Conservation (phyloP, 2,113 vertebrate species). For the Terrapene triunguis region DNA sequence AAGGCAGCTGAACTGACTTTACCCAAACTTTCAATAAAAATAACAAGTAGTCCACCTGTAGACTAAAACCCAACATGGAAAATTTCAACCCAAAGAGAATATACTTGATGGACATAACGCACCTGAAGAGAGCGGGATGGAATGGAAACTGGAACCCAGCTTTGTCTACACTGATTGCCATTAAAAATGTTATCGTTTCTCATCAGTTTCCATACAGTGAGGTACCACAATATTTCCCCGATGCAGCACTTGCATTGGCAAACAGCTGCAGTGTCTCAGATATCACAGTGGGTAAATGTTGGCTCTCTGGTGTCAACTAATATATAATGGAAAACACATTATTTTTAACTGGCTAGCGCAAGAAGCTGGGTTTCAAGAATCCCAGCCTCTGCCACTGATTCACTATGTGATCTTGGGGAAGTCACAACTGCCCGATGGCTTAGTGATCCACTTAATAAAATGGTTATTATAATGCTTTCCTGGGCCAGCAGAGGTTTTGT, state of each 20-base stretch:
- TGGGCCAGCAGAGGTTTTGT: not conserved
- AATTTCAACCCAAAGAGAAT: not conserved
- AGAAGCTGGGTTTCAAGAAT: not conserved
- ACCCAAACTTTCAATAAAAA: not conserved
- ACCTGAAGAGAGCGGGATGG: not conserved
- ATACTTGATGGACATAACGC: not conserved
- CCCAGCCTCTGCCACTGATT: not conserved
- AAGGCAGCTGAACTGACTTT: not conserved
- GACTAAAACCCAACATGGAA: not conserved
- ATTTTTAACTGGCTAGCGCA: not conserved
- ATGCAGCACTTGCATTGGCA: not conserved
- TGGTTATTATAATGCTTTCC: not conserved
- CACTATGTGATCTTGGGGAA: not conserved
- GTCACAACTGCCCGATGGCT: not conserved
- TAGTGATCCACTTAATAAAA: not conserved
- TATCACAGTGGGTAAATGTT: not conserved
- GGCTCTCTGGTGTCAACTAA: not conserved
- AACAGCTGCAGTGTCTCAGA: not conserved
- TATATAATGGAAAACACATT: not conserved
- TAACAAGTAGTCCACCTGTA: not conserved
- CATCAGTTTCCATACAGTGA: accelerated
- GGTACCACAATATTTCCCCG: not conserved
- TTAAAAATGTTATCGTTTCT: not conserved
- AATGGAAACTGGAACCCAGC: not conserved
- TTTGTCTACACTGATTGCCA: not conserved